A percentile compares a stretch with the other conserved stretches of the same genome.
These are phyloP conservation scores for Thunnus thynnus DNA, from an alignment of 2,113 vertebrate species.

Conservation along the genomic window DNA sequence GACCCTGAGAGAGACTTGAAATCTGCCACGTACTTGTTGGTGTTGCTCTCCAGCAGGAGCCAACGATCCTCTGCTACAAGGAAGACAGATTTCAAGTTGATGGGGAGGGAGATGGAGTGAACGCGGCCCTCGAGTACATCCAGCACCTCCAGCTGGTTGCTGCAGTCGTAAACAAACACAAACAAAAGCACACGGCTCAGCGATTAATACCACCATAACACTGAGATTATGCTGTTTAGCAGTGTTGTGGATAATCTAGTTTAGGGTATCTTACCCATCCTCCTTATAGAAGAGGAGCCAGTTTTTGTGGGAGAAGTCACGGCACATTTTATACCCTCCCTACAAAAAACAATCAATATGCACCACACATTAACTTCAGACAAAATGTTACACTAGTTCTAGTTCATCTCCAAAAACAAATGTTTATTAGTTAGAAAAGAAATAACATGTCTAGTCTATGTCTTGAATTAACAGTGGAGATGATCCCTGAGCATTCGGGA, in stretches of 20 bases:
- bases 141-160: constrained; percentile 90
- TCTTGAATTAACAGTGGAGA: background rate
- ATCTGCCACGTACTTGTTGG: constrained; percentile 85
- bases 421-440: too few relatives aligned
- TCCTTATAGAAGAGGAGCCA: constrained; percentile 97
- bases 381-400: background rate
- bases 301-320: constrained; percentile 96
- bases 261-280: constrained; percentile 85
- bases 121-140: constrained; percentile 92
- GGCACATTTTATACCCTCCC: constrained; percentile 92
- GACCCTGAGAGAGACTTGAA: background rate
- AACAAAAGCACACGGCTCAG: background rate
- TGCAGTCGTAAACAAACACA: constrained; percentile 69
- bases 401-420: background rate
- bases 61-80: constrained; percentile 95
- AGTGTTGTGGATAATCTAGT: background rate
- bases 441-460: background rate
- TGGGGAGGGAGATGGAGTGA: constrained; percentile 92
- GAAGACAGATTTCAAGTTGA: constrained; percentile 90
- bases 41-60: constrained; percentile 92
- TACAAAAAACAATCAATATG: constrained; percentile 56
- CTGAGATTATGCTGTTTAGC: background rate
- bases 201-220: background rate
- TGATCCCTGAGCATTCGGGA: background rate
- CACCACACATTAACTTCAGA: background rate